Conservation (phyloP, 1,140 invertebrate species). For the Chironomus tepperi region DNA sequence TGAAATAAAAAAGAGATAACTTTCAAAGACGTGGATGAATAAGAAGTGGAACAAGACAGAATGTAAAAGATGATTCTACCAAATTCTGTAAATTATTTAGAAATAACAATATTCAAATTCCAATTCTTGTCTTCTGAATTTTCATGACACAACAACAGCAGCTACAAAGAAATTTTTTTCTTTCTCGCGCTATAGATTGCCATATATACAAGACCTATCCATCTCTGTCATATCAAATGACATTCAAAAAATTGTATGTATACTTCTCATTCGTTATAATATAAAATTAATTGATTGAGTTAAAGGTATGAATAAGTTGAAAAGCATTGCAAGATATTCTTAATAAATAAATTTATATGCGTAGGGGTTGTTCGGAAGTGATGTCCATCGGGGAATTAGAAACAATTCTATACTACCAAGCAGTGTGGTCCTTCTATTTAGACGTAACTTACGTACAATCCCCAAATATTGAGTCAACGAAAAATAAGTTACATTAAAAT, state of each 20-base stretch:
- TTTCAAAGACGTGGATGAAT: too few relatives aligned
- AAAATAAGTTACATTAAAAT: not conserved
- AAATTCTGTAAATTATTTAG: conserved; percentile 1
- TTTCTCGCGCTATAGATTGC: not conserved
- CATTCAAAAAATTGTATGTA: conserved; percentile 23
- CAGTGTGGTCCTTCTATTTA: too few relatives aligned
- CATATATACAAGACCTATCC: conserved; percentile 24
- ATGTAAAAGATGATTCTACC: too few relatives aligned
- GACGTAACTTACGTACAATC: not conserved
- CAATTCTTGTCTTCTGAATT: not conserved
- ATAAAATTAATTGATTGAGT: conserved; percentile 27
- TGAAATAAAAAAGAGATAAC: too few relatives aligned
- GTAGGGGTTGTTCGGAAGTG: too few relatives aligned
- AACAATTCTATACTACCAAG: too few relatives aligned
- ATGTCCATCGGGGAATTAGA: too few relatives aligned
- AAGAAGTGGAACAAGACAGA: too few relatives aligned
- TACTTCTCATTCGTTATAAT: not conserved
- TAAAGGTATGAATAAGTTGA: conserved; percentile 15
- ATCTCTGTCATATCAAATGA: conserved; percentile 28
- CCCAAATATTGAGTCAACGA: not conserved
- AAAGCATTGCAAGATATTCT: conserved; percentile 8
- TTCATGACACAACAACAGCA: not conserved
- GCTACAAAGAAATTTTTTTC: not conserved
- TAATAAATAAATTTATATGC: not conserved
- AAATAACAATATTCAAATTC: conserved; percentile 14